These are phyloP conservation scores for Zaprionus capensis DNA, from an alignment of 1,140 invertebrate species.

Conservation along the genomic window DNA sequence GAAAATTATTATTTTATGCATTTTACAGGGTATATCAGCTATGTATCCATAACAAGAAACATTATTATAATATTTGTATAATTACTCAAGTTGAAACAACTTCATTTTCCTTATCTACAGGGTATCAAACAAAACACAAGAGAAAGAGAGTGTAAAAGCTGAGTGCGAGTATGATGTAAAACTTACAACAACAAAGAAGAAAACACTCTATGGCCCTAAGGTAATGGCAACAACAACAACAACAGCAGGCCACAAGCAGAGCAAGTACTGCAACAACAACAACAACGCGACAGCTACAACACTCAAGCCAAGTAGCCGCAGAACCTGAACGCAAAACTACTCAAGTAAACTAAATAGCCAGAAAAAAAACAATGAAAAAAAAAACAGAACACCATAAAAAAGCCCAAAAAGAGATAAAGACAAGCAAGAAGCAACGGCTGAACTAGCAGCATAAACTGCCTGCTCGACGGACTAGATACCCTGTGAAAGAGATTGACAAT, in stretches of 20 bases:
- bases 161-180: conserved; percentile 67
- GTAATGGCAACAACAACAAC: conserved; percentile 42
- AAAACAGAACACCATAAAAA: not conserved
- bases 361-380: not conserved
- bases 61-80: too few relatives aligned
- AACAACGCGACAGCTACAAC: not conserved
- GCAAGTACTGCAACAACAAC: conserved; percentile 13
- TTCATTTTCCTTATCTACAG: not conserved
- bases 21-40: not conserved
- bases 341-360: conserved; percentile 8
- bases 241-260: conserved; percentile 37
- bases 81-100: not conserved
- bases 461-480: not conserved
- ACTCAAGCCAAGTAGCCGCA: conserved; percentile 1
- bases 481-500: not conserved
- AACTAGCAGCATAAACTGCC: not conserved
- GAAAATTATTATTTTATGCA: not conserved
- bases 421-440: not conserved
- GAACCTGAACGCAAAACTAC: not conserved
- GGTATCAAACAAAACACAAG: conserved; percentile 2
- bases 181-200: conserved; percentile 49
- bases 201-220: conserved; percentile 33
- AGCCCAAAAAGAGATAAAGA: conserved; percentile 4
- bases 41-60: not conserved
- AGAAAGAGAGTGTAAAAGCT: conserved; percentile 54